Conservation (phyloP, 2,888 invertebrate genomes). For the Ophioninae sp. region DNA sequence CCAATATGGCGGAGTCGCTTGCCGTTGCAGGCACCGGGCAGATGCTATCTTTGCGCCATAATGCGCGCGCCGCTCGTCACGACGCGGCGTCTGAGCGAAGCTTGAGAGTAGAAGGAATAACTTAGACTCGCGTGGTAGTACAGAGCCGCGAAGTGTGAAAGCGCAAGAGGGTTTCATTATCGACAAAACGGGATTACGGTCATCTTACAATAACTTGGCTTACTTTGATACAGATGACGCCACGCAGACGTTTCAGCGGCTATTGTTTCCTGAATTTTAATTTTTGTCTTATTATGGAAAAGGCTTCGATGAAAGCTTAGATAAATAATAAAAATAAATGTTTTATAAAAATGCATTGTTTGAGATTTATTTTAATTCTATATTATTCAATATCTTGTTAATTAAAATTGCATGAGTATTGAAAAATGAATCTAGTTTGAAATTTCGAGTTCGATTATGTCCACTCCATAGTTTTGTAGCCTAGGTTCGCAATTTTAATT, state of each 20-base stretch:
- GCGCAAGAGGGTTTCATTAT: not conserved
- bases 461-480: not conserved
- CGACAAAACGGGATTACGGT: not conserved
- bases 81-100: not conserved
- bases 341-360: too few relatives aligned
- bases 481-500: not conserved
- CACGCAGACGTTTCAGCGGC: not conserved
- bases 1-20: conserved; percentile 53
- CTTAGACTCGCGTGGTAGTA: not conserved
- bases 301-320: too few relatives aligned
- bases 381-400: not conserved
- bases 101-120: not conserved
- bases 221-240: not conserved
- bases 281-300: not conserved
- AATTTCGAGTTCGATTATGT: not conserved
- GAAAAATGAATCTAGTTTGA: not conserved
- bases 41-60: not conserved
- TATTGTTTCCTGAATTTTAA: not conserved
- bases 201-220: not conserved
- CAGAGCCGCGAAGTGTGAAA: not conserved
- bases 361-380: not conserved
- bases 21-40: conserved; percentile 31
- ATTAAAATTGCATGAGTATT: not conserved
- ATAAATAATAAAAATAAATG: too few relatives aligned
- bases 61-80: not conserved